Conservation (phyloP, 2,797 vertebrate species). For the Schizothorax lantsangensis region DNA sequence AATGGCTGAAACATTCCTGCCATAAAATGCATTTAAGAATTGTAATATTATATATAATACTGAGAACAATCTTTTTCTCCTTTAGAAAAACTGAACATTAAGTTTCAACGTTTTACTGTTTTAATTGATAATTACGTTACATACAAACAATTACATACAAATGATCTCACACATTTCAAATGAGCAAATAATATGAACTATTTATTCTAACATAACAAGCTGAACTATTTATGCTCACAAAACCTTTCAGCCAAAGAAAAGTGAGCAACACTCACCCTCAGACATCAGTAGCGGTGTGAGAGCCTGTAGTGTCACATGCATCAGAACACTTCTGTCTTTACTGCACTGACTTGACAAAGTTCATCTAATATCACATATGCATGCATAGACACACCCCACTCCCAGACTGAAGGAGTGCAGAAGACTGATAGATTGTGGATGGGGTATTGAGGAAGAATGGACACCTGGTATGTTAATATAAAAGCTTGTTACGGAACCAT, state of each 20-base stretch:
- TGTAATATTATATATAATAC: neutral
- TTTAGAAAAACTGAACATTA: neutral
- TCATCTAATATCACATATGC: constrained; percentile 51
- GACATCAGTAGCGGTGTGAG: constrained; percentile 3
- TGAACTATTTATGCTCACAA: neutral
- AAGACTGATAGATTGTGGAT: constrained; percentile 41
- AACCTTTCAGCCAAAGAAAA: neutral
- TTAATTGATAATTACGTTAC: neutral
- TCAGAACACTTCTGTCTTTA: constrained; percentile 41
- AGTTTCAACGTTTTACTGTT: neutral
- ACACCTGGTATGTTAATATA: neutral
- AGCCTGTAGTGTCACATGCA: constrained; percentile 30
- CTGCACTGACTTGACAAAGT: constrained; percentile 61
- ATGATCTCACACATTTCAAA: neutral
- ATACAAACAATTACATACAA: neutral
- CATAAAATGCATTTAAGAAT: neutral
- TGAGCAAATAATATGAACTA: neutral
- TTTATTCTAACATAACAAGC: neutral
- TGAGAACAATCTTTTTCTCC: neutral
- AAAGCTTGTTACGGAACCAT: neutral
- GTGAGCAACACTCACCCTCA: constrained; percentile 24
- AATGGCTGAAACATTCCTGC: neutral
- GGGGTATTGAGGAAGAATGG: neutral
- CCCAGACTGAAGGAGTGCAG: constrained; percentile 17
- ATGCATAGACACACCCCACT: constrained; percentile 45